Evolutionary conservation across 1,140 invertebrate genomes (phyloP).

Genomic region (Drosophila nigrodunni): DNA sequence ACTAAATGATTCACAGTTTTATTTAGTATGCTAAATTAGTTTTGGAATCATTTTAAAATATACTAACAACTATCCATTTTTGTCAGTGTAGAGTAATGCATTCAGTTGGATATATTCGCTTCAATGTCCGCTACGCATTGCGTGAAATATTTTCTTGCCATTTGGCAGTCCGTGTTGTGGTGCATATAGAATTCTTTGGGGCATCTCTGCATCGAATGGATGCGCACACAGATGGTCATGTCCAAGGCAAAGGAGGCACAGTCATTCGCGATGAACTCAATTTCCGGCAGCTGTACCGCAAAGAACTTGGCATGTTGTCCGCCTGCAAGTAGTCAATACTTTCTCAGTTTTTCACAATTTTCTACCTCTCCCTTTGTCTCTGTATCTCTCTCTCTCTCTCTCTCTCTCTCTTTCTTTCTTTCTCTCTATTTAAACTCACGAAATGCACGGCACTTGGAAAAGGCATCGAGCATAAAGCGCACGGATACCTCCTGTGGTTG

Average conservation of each 20-base stretch:
- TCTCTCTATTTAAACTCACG: conserved; percentile 34
- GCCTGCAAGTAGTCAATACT: conserved; percentile 29
- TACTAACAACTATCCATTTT: too few relatives aligned
- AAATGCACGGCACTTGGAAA: conserved; percentile 51
- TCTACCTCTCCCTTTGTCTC: too few relatives aligned
- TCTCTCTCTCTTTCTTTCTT: not conserved
- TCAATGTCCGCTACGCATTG: conserved; percentile 66
- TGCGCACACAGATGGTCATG: conserved; percentile 62
- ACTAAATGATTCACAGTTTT: too few relatives aligned
- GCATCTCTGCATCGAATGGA: conserved; percentile 68
- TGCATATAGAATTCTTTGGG: conserved; percentile 50
- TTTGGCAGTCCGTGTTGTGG: conserved; percentile 48
- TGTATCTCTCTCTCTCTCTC: not conserved
- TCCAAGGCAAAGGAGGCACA: conserved; percentile 68
- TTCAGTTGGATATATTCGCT: conserved; percentile 36
- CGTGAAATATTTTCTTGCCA: conserved; percentile 57
- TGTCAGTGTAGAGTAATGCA: not conserved
- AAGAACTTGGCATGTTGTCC: conserved; percentile 38
- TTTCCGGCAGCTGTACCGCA: conserved; percentile 58
- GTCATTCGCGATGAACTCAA: conserved; percentile 62
- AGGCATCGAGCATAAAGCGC: conserved; percentile 56
- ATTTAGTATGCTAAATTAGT: too few relatives aligned
- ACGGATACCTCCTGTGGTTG: conserved; percentile 47
- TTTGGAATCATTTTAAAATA: too few relatives aligned
- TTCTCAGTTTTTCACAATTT: too few relatives aligned